Base-by-base conservation (phyloP, 1,140 invertebrate genomes). In the Oscheius sp. region DNA sequence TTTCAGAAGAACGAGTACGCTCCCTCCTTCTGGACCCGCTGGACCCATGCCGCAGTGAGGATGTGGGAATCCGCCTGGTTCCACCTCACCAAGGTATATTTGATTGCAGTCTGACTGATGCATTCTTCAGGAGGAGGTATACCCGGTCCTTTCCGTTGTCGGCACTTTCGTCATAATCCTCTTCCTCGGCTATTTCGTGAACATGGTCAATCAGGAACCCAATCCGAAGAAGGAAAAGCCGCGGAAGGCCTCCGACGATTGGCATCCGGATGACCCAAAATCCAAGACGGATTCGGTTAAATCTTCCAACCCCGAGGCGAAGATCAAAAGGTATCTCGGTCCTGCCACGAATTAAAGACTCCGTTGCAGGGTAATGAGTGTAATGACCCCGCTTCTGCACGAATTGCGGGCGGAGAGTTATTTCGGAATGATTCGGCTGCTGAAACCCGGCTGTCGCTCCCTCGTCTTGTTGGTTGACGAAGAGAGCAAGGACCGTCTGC, bases 381-480 rank as follows among this genome's bases (percentile, higher is more conserved):
- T 73, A 23, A 83, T 84, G 79, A 64, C 72, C 34, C 78, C 76
- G 26, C 36, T 84, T 42, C 76, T 99, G 38, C 93, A 97, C 84
- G 95, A 98, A 85, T 87, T 98, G 64, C 87, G 93, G 49, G 92
- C 92, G 18, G 94, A 97, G 87, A 95, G 94, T 67, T 98, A 96
- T 82, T 94, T 95, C 85, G 94, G 93, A 38, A 88, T 99, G 68
- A 91, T 98, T 31, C 89, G 93, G 52, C 85, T 97, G 58, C 87
- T 97, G 42, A 96, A 97, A 84, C 95, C 95, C 0, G 95, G 95
- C 0, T 97, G 93, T 83, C 88, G 95, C 20, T 97, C 95, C 0
- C 90, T 98, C 71, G 89, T 97, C 35, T 84, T 98, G 10, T 86
- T 98, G 34, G 90, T 96, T 1, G 94, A 97, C 86, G 88, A 89